Base-by-base conservation (phyloP, 2,797 vertebrate species). In the Labeo calbasu region DNA sequence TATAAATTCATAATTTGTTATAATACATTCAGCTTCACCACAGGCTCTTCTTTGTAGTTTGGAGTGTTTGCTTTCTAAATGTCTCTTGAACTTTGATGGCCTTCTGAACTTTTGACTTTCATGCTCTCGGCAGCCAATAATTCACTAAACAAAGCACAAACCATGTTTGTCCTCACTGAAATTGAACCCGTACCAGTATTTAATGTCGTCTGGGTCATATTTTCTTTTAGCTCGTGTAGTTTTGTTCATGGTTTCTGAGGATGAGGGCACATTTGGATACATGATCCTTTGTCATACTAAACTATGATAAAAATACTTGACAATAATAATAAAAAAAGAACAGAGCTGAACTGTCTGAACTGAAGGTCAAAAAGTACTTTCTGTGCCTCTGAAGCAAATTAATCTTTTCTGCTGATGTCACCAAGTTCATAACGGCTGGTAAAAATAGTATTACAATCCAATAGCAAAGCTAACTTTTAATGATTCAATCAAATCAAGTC, bases 41-140 rank as follows among this genome's bases (percentile, higher is more conserved):
- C 13, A 25, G 40, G 76, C 23, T 48, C 25, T 25, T 65, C 23
- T 78, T 78, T 48, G 5, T 78, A 63, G n/a, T 61, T 43, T 25
- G 28, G 28, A 75, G 21, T 17, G 53, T 59, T 57, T 43, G 53
- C 21, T 61, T 14, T 46, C 40, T 70, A 23, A 46, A 46, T 46
- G 8, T 43, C 75, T 66, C 12, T 68, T 61, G 14, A 77, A 77
- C 36, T 77, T 79, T 53, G 25, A n/a, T 21, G 40, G 57, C 61
- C 50, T 48, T 36, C 57, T 78, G 43, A 50, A 61, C 76, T 28
- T 66, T 79, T 66, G 77, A 66, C 25, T 79, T 79, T 66, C n/a
- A 28, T 21, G 43, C 10, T 61, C 40, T 63, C 15, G 13, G 23
- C 11, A 79, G 46, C 28, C 61, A 53, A 53, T 79, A 79, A 51